These are phyloP conservation scores for Acromyrmex charruanus DNA, from an alignment of 1,140 invertebrate species.

Conservation along the genomic window DNA sequence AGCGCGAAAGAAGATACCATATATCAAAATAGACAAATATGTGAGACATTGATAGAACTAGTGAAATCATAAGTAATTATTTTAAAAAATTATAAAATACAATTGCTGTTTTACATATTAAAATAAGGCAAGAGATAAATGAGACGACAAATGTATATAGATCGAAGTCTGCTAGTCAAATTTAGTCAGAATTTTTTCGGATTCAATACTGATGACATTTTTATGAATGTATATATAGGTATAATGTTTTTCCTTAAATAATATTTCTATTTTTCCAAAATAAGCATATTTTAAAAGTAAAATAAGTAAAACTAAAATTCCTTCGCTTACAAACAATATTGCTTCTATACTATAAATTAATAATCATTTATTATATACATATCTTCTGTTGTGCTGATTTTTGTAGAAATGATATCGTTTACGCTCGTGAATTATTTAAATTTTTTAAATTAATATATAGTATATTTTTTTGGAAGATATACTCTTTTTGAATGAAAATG, in stretches of 20 bases:
- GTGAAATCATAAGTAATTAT: not conserved
- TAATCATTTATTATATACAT: not conserved
- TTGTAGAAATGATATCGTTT: slow-evolving; percentile 39
- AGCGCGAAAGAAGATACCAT: not conserved
- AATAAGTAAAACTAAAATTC: not conserved
- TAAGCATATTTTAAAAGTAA: not conserved
- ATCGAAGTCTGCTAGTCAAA: slow-evolving; percentile 21
- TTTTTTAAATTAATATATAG: not conserved
- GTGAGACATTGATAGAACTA: not conserved
- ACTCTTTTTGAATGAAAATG: not conserved
- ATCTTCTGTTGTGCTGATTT: not conserved
- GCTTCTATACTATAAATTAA: not conserved
- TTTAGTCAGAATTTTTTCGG: slow-evolving; percentile 6
- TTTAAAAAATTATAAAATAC: not conserved
- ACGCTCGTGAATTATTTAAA: slow-evolving; percentile 5
- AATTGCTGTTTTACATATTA: not conserved
- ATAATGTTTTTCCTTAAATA: not conserved
- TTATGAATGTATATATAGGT: not conserved
- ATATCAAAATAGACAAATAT: not conserved
- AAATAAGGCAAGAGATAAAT: not conserved
- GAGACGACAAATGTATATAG: not conserved
- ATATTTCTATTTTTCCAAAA: slow-evolving; percentile 4
- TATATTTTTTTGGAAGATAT: not conserved
- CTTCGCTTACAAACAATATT: not conserved
- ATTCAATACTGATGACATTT: not conserved